Evolutionary conservation across 2,797 vertebrate genomes (phyloP), one percentile per base, ranked within the genome.

Genomic region (Nasua narica): DNA sequence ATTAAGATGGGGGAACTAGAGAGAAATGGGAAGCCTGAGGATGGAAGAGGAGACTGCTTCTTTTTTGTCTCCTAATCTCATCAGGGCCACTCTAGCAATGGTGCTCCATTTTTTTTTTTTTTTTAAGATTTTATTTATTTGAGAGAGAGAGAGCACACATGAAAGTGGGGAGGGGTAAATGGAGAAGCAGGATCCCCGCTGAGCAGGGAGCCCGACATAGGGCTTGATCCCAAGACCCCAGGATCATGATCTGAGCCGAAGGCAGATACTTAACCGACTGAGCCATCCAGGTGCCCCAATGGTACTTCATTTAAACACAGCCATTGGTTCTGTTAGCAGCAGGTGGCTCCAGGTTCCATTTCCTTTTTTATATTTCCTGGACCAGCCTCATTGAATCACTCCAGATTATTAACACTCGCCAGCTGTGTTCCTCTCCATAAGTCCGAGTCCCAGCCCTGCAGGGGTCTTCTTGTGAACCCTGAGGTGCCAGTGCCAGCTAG

Each of bases 21-120:
- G 56, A 95, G 78, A 83, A 79, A 78, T 32, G 52, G 60, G 72
- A 72, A 93, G 8, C 37, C 25, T 58, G 48, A 60, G 74, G 54
- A 77, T 48, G 48, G 82, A 37, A 82, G 56, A 86, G 62, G 25
- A 9, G 18, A 29, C 74, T 54, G 13, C 12, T 67, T 5, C 27
- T 40, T 54, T 43, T 74, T 21, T 81, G 15, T 25, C 83, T 84
- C 13, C 43, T 69, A 46, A 40, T 46, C n/a, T 32, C 32, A 5
- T 37, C 50, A 86, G 40, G 27, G 5, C 13, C 65, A 67, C 65
- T 11, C n/a, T 21, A 67, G 65, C 65, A 67, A 81, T 37, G 9
- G 29, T 12, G 10, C 25, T 77, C 21, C 9, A 21, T 58, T 93
- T 85, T 43, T 62, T 60, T 60, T 60, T 32, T 32, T 62, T 32